A percentile compares a stretch with the other conserved stretches of the same genome.
Evolutionary conservation across 2,113 vertebrate genomes (phyloP).

Genomic region (Lipophrys pholis): DNA sequence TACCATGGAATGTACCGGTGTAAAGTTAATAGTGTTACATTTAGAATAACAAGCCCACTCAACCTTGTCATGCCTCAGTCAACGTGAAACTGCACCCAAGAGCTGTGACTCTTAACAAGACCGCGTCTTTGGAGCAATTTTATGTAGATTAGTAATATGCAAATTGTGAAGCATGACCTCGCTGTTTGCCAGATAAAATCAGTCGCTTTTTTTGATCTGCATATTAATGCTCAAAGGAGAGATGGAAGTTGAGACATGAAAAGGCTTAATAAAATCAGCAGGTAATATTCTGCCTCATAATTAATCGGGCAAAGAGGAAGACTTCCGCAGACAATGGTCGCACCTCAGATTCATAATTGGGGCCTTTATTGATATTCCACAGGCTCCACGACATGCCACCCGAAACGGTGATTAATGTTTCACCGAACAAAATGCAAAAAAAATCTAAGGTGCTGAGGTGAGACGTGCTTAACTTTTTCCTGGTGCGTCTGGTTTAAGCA

Average conservation of each 20-base stretch:
- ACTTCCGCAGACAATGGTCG: conserved; percentile 70
- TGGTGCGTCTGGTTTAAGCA: conserved; percentile 27
- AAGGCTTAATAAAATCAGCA: conserved; percentile 80
- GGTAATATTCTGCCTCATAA: conserved; percentile 75
- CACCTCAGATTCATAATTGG: conserved; percentile 71
- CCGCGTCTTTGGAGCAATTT: conserved; percentile 73
- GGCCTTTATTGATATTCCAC: conserved; percentile 77
- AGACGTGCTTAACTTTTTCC: conserved; percentile 43
- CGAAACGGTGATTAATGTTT: conserved; percentile 73
- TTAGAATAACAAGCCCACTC: conserved; percentile 70
- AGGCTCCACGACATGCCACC: conserved; percentile 50
- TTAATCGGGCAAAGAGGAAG: conserved; percentile 74
- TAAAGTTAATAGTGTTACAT: conserved; percentile 74
- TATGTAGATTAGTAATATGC: conserved; percentile 82
- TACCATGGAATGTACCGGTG: conserved; percentile 64
- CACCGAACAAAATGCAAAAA: not conserved
- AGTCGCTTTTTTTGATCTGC: conserved; percentile 78
- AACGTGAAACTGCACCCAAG: conserved; percentile 52
- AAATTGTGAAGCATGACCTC: conserved; percentile 77
- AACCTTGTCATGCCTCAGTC: conserved; percentile 64
- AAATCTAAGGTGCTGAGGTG: too few species aligned
- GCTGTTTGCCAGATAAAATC: conserved; percentile 76
- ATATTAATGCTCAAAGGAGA: conserved; percentile 78
- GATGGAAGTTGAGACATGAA: conserved; percentile 78
- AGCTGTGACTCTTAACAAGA: conserved; percentile 71